These are phyloP conservation scores for Sycophila sp. DNA, from an alignment of 1,140 invertebrate species.

Conservation along the genomic window DNA sequence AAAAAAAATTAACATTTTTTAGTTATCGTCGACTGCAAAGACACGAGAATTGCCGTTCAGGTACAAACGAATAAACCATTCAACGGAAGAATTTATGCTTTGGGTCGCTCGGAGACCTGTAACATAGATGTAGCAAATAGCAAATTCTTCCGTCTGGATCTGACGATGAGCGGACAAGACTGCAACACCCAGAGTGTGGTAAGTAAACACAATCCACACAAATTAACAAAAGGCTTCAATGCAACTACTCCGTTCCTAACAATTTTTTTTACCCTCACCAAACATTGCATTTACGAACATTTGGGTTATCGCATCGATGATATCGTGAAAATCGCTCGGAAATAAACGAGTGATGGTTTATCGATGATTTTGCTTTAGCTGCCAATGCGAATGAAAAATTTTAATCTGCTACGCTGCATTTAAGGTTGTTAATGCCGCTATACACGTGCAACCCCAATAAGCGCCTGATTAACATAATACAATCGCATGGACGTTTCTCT, in stretches of 20 bases:
- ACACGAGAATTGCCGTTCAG: conserved; percentile 91
- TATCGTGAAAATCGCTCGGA: not conserved
- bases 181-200: conserved; percentile 93
- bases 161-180: conserved; percentile 92
- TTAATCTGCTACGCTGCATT: not conserved
- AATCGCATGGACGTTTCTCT: no score
- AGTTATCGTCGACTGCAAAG: conserved; percentile 95
- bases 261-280: not conserved
- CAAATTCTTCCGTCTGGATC: conserved; percentile 89
- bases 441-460: not conserved
- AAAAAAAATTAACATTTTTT: conserved; percentile 46
- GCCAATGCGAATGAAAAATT: not conserved
- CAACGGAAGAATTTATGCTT: conserved; percentile 92
- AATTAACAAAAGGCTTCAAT: no score
- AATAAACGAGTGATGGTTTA: no score
- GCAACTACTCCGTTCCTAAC: no score
- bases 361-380: no score
- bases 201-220: conserved; percentile 65
- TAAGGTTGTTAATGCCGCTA: not conserved
- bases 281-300: not conserved
- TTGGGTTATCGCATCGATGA: not conserved
- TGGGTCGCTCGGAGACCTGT: conserved; percentile 93
- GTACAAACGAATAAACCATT: conserved; percentile 93
- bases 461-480: not conserved
- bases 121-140: conserved; percentile 94